Evolutionary conservation across 2,113 vertebrate species (phyloP).

Genomic region (Plecturocebus donacophilus): DNA sequence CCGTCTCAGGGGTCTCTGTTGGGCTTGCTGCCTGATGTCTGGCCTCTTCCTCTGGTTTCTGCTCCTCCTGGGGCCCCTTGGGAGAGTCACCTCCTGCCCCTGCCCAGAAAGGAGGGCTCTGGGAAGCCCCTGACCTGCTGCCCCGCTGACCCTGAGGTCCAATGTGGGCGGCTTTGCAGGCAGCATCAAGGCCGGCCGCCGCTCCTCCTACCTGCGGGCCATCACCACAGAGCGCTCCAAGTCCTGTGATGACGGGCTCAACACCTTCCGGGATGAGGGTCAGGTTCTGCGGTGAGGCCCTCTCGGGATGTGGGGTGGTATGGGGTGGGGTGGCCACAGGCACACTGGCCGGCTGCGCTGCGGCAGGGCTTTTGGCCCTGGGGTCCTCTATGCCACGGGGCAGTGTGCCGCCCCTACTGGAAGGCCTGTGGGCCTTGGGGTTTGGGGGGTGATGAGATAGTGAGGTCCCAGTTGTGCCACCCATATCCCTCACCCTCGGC

Average conservation of each 20-base stretch:
- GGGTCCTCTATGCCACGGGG: background rate
- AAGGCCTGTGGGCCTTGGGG: background rate
- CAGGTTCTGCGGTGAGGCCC: constrained; percentile 85
- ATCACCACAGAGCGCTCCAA: constrained; percentile 98
- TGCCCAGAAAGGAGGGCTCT: background rate
- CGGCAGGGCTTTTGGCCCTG: background rate
- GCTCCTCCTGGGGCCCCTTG: background rate
- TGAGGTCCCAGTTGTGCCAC: background rate
- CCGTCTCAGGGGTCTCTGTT: background rate
- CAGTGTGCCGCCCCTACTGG: background rate
- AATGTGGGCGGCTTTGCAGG: constrained; percentile 81
- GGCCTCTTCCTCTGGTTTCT: background rate
- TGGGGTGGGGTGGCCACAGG: accelerated
- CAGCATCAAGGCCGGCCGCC: constrained; percentile 95
- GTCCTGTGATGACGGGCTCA: constrained; percentile 98
- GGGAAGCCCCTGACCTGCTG: background rate
- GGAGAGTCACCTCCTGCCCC: background rate
- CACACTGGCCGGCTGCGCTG: background rate
- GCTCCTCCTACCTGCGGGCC: constrained; percentile 98
- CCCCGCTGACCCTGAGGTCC: background rate
- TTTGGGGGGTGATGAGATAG: background rate
- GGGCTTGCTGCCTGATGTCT: constrained; percentile 43
- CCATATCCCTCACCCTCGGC: constrained; percentile 50
- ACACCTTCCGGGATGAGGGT: constrained; percentile 94
- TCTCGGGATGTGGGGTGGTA: background rate